Base-by-base conservation (phyloP, 2,888 invertebrate genomes). In the Lypha dubia region DNA sequence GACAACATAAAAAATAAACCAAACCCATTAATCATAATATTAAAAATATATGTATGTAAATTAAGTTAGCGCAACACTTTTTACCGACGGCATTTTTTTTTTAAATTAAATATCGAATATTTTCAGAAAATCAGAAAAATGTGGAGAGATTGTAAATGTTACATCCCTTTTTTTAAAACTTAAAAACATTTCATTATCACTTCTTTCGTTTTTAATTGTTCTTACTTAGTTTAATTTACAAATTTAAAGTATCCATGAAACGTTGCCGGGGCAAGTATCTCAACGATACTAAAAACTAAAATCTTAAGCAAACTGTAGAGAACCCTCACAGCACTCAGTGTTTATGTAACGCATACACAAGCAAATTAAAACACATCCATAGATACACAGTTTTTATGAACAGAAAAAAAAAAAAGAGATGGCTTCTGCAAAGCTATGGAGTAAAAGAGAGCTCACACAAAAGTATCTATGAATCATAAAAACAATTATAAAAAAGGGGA, bases 231-330 rank as follows among this genome's bases (percentile, higher is more conserved):
- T 51, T 24, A 9, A 11, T 17, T 44, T 46, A 13, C 44, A 35
- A 24, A 35, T 65, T 38, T 5, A 22, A 20, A 74, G 56, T 74
- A 44, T 58, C 73, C 32, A 73, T 58, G 63, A 81, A 84, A 79
- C 75, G 81, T 84, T 79, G 84, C 77, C 58, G 1, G 4, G 49
- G 77, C 81, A 84, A 84, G 84, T 84, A 84, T 84, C 84, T 81
- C 63, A 84, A 74, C 73, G 84, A 84, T 84, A 84, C 84, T 84
- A 70, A 84, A 77, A 70, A 51, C 44, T 49, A 17, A 58, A 77
- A 24, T 74, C 17, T 24, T 24, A 11, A 7, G 38, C 32, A 56
- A 77, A 84, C 35, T 20, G 24, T 70, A 81, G 68, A 81, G 74
- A 77, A 74, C 81, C 80, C 63, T 63, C n/a, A 63, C 13, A 32